Conservation (phyloP, 1,140 invertebrate genomes). For the Probaryconus sp. region DNA sequence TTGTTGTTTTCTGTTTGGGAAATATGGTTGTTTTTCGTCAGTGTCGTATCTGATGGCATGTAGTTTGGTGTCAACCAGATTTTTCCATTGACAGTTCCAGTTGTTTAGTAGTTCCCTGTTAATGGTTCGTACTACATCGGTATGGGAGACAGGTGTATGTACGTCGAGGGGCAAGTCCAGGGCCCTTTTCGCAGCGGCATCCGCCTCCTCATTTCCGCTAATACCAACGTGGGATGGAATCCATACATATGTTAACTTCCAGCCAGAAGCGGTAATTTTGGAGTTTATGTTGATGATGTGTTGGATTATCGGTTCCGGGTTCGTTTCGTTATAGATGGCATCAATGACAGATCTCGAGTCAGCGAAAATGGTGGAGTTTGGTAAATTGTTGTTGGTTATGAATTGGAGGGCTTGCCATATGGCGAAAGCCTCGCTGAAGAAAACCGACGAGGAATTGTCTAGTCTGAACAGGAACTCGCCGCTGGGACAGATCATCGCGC, state of each 20-base stretch:
- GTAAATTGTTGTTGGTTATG: constrained; percentile 6
- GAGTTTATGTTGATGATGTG: not conserved
- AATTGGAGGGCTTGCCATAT: constrained; percentile 2
- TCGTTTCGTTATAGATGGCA: constrained; percentile 4
- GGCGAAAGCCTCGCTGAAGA: constrained; percentile 29
- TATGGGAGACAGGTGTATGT: not conserved
- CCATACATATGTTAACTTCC: constrained; percentile 8
- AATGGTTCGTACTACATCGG: not conserved
- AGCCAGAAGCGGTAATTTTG: not conserved
- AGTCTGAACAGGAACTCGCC: constrained; percentile 10
- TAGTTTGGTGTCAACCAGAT: not conserved
- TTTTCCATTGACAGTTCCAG: constrained; percentile 22
- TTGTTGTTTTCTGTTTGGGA: no score
- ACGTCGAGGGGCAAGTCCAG: not conserved
- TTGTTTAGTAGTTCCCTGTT: constrained; percentile 1
- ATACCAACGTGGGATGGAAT: constrained; percentile 24
- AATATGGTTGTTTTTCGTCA: not conserved
- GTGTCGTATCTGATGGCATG: constrained; percentile 13
- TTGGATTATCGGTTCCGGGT: not conserved
- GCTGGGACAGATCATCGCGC: not conserved
- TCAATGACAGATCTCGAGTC: constrained; percentile 15
- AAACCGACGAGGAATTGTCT: constrained; percentile 5
- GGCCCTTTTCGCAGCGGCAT: constrained; percentile 8
- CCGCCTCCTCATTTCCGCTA: constrained; percentile 16
- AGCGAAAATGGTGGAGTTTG: constrained; percentile 15